A percentile compares a stretch with the other conserved stretches of the same genome.
These are phyloP conservation scores for Cuculus canorus DNA, from an alignment of 2,797 vertebrate genomes.

Conservation along the genomic window DNA sequence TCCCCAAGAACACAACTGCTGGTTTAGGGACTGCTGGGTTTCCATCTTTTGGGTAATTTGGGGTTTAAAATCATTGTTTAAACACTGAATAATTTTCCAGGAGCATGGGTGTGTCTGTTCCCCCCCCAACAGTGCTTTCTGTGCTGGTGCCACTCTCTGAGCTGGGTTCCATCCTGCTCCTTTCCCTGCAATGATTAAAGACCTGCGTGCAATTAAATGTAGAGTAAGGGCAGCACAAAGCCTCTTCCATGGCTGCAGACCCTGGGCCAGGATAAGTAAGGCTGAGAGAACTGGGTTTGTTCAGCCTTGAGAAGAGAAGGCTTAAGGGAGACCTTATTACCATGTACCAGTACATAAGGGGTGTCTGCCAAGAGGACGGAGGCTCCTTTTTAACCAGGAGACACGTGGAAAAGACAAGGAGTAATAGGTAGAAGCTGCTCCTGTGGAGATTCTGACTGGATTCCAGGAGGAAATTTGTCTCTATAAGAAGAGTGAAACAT, in stretches of 20 bases:
- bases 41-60: neutral
- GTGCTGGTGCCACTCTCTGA: fast-evolving
- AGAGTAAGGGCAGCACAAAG: neutral
- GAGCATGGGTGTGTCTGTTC: neutral
- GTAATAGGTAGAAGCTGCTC: too few species aligned
- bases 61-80: fast-evolving
- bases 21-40: neutral
- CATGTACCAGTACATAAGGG: too few species aligned
- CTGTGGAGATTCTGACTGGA: too few species aligned
- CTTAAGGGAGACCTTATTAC: too few species aligned
- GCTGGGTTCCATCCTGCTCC: neutral
- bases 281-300: too few species aligned
- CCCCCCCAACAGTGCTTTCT: fast-evolving
- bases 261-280: neutral
- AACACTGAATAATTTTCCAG: neutral
- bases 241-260: neutral
- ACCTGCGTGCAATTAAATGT: neutral
- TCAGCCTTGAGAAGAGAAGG: too few species aligned
- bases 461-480: too few species aligned
- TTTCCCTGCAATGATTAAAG: neutral
- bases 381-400: too few species aligned
- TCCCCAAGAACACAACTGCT: neutral
- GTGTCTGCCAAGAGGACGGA: too few species aligned
- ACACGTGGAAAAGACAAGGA: too few species aligned
- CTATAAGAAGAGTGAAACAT: too few species aligned